phyloP scores from a whole-genome alignment of 2,113 vertebrate genomes.

The Toxostoma redivivum region DNA sequence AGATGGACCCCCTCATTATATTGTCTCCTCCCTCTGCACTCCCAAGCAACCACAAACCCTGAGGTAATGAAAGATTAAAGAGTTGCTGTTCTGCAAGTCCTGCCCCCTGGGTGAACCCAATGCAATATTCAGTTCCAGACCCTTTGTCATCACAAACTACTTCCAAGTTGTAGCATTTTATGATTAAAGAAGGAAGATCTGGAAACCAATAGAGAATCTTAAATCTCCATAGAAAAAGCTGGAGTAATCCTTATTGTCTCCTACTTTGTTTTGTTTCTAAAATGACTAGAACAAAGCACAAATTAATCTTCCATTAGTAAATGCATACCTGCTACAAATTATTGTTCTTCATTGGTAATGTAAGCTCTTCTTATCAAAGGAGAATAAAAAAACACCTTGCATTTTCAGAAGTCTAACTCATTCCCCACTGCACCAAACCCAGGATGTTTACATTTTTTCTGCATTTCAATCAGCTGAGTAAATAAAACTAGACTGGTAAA shows the following conservation, averaged over 20 bases:
- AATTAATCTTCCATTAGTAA: background rate
- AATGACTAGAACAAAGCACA: background rate
- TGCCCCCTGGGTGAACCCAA: background rate
- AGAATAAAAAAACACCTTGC: background rate
- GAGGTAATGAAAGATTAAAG: background rate
- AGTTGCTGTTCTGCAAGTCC: background rate
- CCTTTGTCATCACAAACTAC: background rate
- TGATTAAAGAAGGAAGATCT: background rate
- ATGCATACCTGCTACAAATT: background rate
- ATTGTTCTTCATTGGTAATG: background rate
- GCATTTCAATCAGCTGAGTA: constrained; percentile 53
- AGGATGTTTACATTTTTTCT: constrained; percentile 43
- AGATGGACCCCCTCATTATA: background rate
- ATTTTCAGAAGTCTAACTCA: background rate
- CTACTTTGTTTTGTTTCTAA: background rate
- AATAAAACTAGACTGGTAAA: constrained; percentile 35
- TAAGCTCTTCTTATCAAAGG: background rate
- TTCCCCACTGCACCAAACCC: background rate
- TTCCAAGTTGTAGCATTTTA: background rate
- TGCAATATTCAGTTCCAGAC: background rate
- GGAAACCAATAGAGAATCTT: background rate
- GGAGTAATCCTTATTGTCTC: background rate
- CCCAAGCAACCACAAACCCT: background rate
- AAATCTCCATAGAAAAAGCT: background rate
- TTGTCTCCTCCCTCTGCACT: accelerated